These are phyloP conservation scores for Manacus vitellinus DNA, from an alignment of 2,113 vertebrate species.

Conservation along the genomic window DNA sequence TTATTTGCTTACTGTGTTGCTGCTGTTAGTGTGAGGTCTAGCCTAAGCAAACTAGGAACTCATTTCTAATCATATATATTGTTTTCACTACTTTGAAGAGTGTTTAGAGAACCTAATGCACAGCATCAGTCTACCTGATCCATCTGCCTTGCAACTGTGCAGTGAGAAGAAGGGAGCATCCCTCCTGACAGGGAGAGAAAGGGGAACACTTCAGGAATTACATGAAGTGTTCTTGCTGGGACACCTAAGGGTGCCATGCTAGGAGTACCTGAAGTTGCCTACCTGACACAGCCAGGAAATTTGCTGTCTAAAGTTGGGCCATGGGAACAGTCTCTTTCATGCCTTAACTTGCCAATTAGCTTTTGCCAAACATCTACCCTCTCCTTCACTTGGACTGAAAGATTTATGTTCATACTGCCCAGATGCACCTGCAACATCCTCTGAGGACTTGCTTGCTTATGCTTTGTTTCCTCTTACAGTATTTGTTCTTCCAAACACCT, in stretches of 20 bases:
- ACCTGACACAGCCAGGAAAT: background rate
- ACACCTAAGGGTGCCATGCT: fast-evolving
- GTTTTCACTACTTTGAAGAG: background rate
- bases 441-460: background rate
- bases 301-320: background rate
- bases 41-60: background rate
- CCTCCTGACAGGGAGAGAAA: background rate
- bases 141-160: background rate
- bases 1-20: background rate
- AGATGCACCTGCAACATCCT: background rate
- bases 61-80: background rate
- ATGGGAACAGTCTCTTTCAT: background rate
- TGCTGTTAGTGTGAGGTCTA: background rate
- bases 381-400: background rate
- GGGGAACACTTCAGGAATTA: no score
- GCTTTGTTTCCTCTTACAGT: background rate
- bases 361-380: background rate
- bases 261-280: background rate
- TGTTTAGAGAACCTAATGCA: background rate
- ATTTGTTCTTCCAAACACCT: background rate
- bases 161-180: background rate
- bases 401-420: fast-evolving
- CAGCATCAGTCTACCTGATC: background rate
- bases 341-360: background rate
- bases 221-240: background rate